Evolutionary conservation across 2,888 invertebrate species (phyloP).

Genomic region (Notodonta ziczac): DNA sequence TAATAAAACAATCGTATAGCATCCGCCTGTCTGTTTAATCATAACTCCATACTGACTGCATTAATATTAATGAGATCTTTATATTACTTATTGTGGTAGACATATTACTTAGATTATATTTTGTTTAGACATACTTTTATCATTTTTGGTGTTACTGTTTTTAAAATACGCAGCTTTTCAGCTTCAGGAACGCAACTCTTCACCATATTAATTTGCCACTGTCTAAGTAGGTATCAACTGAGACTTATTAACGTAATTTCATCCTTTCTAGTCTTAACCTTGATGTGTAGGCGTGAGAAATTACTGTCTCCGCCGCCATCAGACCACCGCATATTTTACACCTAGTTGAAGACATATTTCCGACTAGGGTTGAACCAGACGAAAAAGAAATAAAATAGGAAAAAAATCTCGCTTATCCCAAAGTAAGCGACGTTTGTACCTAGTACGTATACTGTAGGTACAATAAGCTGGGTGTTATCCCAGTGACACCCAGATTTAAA

Average conservation of each 20-base stretch:
- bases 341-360: not conserved
- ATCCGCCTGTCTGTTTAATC: not conserved
- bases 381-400: not conserved
- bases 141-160: no score
- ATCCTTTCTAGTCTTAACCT: constrained; percentile 45
- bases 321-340: not conserved
- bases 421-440: no score
- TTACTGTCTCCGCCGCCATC: constrained; percentile 21
- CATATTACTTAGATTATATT: no score
- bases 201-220: no score
- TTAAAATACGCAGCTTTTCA: not conserved
- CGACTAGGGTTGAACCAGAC: constrained; percentile 15
- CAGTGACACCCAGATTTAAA: no score
- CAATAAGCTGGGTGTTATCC: no score
- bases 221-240: no score
- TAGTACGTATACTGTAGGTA: no score
- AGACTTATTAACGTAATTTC: constrained; percentile 29
- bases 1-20: not conserved
- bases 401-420: no score
- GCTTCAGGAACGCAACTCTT: no score
- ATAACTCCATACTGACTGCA: not conserved
- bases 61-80: not conserved
- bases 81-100: no score
- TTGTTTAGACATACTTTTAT: no score
- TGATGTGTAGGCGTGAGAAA: constrained; percentile 24